Evolutionary conservation across 2,113 vertebrate species (phyloP).

Genomic region (Leucopsar rothschildi): DNA sequence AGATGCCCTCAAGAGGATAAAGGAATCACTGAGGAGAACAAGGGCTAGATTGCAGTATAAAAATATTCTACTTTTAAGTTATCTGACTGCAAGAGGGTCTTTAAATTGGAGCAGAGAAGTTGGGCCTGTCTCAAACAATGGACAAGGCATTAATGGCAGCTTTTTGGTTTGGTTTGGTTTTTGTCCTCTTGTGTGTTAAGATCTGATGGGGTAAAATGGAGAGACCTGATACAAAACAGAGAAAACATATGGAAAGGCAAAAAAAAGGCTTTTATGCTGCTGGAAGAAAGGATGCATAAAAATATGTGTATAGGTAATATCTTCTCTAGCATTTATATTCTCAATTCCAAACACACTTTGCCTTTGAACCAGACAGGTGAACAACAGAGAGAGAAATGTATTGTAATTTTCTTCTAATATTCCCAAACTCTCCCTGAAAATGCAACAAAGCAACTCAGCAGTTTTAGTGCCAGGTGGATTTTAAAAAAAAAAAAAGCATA

Average conservation of each 20-base stretch:
- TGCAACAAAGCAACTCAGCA: conserved; percentile 68
- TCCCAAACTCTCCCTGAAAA: conserved; percentile 65
- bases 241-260: background rate
- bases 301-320: background rate
- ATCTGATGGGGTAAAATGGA: background rate
- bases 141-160: background rate
- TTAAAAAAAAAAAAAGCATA: conserved; percentile 18
- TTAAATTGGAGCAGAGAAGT: background rate
- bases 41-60: background rate
- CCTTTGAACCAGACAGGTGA: conserved; percentile 56
- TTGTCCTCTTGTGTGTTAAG: background rate
- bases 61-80: conserved; percentile 1
- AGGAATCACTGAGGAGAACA: conserved; percentile 59
- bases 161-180: background rate
- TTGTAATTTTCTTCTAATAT: conserved; percentile 63
- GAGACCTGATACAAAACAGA: background rate
- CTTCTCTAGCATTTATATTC: background rate
- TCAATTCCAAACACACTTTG: conserved; percentile 10
- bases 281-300: background rate
- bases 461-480: conserved; percentile 68
- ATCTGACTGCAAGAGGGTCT: background rate
- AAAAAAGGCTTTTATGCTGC: background rate
- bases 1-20: conserved; percentile 35
- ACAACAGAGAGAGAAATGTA: conserved; percentile 41
- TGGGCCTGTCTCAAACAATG: background rate